Evolutionary conservation across 2,797 vertebrate genomes (phyloP), one percentile per base, ranked within the genome.

Genomic region (Acipenser ruthenus): DNA sequence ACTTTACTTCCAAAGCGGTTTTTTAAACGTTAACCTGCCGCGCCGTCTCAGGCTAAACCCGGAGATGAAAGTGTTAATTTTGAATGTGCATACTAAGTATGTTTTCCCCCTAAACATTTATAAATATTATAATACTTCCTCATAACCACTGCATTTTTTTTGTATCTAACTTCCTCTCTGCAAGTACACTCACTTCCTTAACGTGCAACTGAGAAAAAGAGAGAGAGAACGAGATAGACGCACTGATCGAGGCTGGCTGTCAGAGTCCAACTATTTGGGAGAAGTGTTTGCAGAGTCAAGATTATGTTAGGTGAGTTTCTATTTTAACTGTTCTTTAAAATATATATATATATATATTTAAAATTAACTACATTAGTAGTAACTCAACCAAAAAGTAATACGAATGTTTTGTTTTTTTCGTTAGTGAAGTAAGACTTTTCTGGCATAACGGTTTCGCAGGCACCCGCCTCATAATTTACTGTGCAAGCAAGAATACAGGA

Each of bases 161-260:
- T 70, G 70, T 71, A 53, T 70, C 63, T 67, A 64, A 76, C 75
- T 77, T 71, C 72, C 73, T 72, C 71, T 68, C 65, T 10, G 62
- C 56, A 64, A 48, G 60, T 73, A 52, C 67, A 62, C 66, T 73
- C 65, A 73, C 69, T 75, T 75, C 74, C 74, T 73, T 64, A 56
- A 49, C 52, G 66, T 37, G 56, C 66, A 53, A 47, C 64, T 63
- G 11, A 49, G 62, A 49, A 49, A 68, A 51, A 66, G 67, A 49
- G 64, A n/a, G 64, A n/a, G 61, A 18, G 15, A 18, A 18, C 15
- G 15, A 18, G 15, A 18, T 18, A 59, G 67, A 65, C 50, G 52
- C 49, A 51, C 23, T 4, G 23, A 37, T 37, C 23, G 61, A 61
- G 58, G 37, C 53, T 63, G 49, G 6, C 65, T 63, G 65, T 65